Base-by-base conservation (phyloP, 1,140 invertebrate species). In the Drosophila melanogaster region DNA sequence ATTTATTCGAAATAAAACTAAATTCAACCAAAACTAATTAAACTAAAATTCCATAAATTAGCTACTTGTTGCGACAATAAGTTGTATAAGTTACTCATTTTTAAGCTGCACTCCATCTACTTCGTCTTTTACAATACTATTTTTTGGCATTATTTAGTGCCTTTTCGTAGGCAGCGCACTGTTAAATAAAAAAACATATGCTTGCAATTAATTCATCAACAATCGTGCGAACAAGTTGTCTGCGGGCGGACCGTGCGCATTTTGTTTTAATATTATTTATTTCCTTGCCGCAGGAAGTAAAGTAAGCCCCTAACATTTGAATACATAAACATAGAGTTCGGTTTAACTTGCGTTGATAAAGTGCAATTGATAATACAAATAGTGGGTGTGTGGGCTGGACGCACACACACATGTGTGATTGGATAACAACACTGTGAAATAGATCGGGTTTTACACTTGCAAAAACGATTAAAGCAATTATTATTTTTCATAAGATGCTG, bases 191-290 rank as follows among this genome's bases (percentile, higher is more conserved):
- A 76, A 67, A 77, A 69, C 74, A 77, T 77, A 77, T 77, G 74
- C 77, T 75, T 44, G 26, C 61, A 49, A 60, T 49, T 61, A 61
- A 69, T 77, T 69, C 62, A 69, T 49, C 74, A 77, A 70, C 73
- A 87, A 79, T 84, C 84, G 79, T 87, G 59, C 75, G 71, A 86
- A 79, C 59, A 83, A 87, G 59, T 87, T 73, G 83, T 89, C 84
- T 89, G 84, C 84, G 60, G 71, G 84, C 84, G 70, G 83, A 89
- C 84, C 33, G 65, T 84, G 56, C 83, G 70, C 60, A 65, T 77
- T 79, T 83, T 76, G 54, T 79, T 77, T 72, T 65, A 55, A 40
- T 64, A 59, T 38, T 59, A 50, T 37, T 67, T 24, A 58, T 59
- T 59, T 56, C 47, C 65, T 38, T 38, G 10, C 12, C 12, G 70